Conservation (phyloP, 2,113 vertebrate species). For the Emydura subglobosa region DNA sequence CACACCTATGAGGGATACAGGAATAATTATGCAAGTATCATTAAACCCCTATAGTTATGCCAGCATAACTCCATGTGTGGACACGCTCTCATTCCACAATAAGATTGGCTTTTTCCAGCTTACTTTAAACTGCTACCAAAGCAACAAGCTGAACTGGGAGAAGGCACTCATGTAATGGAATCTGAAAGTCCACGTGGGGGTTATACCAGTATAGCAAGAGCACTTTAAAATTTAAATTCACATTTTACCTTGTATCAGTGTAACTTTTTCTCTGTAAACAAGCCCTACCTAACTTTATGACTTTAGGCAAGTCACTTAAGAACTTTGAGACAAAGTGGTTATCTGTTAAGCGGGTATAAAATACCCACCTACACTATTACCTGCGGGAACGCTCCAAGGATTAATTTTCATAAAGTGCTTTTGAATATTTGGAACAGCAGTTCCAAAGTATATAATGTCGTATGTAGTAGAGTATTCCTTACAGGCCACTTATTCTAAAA, state of each 20-base stretch:
- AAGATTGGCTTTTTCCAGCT: not conserved
- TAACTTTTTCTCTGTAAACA: not conserved
- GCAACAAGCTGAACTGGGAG: too few species aligned
- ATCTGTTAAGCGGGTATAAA: not conserved
- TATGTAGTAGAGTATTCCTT: not conserved
- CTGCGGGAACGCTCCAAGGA: not conserved
- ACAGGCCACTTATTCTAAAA: not conserved
- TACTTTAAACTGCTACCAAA: not conserved
- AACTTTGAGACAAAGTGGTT: not conserved
- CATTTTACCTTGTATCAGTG: not conserved
- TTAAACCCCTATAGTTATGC: not conserved
- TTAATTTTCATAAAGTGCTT: too few species aligned
- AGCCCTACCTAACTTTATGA: not conserved
- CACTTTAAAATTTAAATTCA: accelerated
- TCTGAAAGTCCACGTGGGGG: not conserved
- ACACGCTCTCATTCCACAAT: not conserved
- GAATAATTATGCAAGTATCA: not conserved
- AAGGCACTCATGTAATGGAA: not conserved
- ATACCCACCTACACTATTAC: not conserved
- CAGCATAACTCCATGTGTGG: not conserved
- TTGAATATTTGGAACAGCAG: not conserved
- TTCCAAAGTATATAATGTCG: not conserved
- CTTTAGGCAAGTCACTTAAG: not conserved
- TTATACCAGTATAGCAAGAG: not conserved
- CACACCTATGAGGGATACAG: too few species aligned